Base-by-base conservation (phyloP, 2,113 vertebrate genomes). In the Toxotes chatareus region DNA sequence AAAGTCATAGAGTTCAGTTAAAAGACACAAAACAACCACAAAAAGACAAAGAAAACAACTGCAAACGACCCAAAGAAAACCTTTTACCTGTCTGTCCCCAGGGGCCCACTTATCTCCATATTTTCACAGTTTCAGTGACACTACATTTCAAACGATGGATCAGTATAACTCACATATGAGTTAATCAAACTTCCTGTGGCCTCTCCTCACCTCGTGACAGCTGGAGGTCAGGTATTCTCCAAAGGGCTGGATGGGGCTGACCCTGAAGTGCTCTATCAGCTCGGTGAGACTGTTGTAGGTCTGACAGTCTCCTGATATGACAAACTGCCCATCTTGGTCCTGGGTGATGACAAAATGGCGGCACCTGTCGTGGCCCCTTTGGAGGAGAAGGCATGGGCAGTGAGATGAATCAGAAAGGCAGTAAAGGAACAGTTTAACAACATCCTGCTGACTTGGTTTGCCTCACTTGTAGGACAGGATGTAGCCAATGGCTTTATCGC, bases 381-480 rank as follows among this genome's bases (percentile, higher is more conserved):
- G 86, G 67, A 64, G 11, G 61, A 67, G 17, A 53, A 44, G 2
- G 7, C 42, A 79, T 10, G 2, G 8, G 27, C 17, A 9, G 55
- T 21, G 14, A 74, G 16, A 21, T 27, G 5, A 68, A 0, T 49
- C 44, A 69, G 11, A 56, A 31, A 11, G 49, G 5, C 17, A 13
- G 3, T 0, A 4, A 31, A 8, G 16, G 89, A 44, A 46, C 12
- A 9, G 21, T 21, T 6, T 4, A 9, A 4, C 23, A 17, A 19
- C 5, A 40, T 38, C 34, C 1, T 51, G 27, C 0, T 7, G 40
- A 74, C 31, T 2, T 4, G 19, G 3, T 53, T 49, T 10, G 7
- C 10, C 95, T 94, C 89, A 97, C 97, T 88, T 96, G 85, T 97
- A 98, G 78, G 97, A 97, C 51, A 98, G 87, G 86, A 98, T 96